phyloP scores from a whole-genome alignment of 2,888 invertebrate genomes.

The Serrognathus titanus region DNA sequence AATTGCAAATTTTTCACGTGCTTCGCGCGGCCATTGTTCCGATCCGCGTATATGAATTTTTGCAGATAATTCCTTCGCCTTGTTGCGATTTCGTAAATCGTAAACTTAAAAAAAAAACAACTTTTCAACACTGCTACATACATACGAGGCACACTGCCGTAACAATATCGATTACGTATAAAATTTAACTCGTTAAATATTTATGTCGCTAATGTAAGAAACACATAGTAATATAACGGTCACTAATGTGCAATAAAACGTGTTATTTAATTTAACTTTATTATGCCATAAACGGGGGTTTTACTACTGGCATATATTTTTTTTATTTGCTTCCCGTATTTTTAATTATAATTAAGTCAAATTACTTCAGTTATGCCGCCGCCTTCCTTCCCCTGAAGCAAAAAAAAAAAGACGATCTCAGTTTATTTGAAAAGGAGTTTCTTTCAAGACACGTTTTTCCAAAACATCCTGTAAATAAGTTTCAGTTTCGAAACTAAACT shows the following conservation, averaged over 20 bases:
- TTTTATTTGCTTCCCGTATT: no score
- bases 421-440: no score
- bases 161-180: neutral
- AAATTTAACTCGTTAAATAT: neutral
- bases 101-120: neutral
- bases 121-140: no score
- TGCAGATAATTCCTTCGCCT: neutral
- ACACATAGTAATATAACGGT: neutral
- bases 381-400: no score
- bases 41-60: neutral
- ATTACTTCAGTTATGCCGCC: no score
- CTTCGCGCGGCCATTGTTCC: conserved; percentile 17
- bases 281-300: neutral
- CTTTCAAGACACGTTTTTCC: no score
- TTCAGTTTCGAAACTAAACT: no score
- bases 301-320: no score
- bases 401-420: no score
- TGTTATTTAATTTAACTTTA: conserved; percentile 14
- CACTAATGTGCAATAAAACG: conserved; percentile 11
- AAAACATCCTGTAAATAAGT: no score
- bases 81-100: neutral
- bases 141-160: no score
- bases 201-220: neutral
- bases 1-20: conserved; percentile 43
- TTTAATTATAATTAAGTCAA: no score